Evolutionary conservation across 2,113 vertebrate species (phyloP).

Genomic region (Phoenicopterus ruber): DNA sequence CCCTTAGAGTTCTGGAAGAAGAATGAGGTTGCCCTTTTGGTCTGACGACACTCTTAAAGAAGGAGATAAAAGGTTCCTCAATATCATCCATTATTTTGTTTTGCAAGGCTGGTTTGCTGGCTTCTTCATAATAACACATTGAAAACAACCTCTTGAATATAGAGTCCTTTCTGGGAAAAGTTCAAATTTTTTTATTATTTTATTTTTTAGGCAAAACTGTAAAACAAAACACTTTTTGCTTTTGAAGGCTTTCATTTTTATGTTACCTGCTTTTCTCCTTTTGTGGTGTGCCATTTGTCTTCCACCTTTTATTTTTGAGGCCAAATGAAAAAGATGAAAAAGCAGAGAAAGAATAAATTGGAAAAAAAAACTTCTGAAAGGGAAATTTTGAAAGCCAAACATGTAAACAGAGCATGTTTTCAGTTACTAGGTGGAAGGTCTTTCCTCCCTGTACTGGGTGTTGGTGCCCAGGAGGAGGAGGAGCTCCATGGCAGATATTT

Average conservation of each 20-base stretch:
- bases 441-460: neutral
- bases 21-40: slow-evolving; percentile 6
- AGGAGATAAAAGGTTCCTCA: neutral
- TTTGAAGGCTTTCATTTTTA: neutral
- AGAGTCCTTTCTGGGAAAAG: neutral
- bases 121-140: neutral
- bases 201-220: neutral
- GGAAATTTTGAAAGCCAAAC: neutral
- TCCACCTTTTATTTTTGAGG: neutral
- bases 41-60: neutral
- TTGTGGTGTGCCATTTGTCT: neutral
- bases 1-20: neutral
- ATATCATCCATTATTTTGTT: neutral
- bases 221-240: neutral
- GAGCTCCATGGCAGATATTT: neutral
- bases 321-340: neutral
- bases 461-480: neutral
- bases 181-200: neutral
- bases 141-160: neutral
- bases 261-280: neutral
- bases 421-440: neutral
- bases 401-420: neutral
- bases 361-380: neutral
- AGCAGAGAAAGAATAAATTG: neutral
- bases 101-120: neutral